A percentile compares a stretch with the other conserved stretches of the same genome.
Evolutionary conservation across 2,797 vertebrate species (phyloP).

Genomic region (Muraenolepis orangiensis): DNA sequence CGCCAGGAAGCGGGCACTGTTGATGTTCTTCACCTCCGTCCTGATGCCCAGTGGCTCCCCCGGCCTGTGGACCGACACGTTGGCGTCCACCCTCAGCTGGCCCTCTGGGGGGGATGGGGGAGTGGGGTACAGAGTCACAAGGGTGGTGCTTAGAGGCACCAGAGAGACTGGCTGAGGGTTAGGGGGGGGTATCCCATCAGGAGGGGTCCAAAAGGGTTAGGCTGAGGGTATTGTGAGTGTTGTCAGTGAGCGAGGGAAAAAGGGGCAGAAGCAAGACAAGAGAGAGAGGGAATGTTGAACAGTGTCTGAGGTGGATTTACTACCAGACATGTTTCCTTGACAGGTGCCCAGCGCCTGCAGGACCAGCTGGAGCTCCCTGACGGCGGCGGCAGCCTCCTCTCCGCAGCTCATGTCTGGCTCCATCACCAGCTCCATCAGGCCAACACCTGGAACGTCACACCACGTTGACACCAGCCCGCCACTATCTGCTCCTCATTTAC

Average conservation of each 20-base stretch:
- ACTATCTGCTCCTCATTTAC: neutral
- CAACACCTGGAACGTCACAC: constrained; percentile 77
- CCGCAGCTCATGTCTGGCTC: constrained; percentile 96
- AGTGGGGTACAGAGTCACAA: neutral
- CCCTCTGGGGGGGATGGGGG: constrained; percentile 77
- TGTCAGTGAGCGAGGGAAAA: neutral
- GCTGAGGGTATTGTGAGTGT: neutral
- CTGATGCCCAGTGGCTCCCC: constrained; percentile 86
- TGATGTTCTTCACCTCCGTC: constrained; percentile 98
- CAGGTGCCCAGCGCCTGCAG: constrained; percentile 93
- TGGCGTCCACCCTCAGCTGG: constrained; percentile 95
- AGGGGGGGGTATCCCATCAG: constrained; percentile 13
- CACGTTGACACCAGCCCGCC: constrained; percentile 24
- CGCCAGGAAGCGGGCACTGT: constrained; percentile 87
- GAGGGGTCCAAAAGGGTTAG: constrained; percentile 6
- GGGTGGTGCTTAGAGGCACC: neutral
- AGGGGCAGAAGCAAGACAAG: constrained; percentile 3
- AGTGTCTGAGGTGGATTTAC: neutral
- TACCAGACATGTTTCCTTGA: constrained; percentile 97
- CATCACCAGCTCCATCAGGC: constrained; percentile 98
- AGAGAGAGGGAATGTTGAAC: constrained; percentile 20
- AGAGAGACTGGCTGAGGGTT: neutral
- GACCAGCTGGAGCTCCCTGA: constrained; percentile 95
- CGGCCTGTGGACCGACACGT: constrained; percentile 88
- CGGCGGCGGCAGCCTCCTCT: constrained; percentile 90